Percentiles rank a stretch among this genome's conserved stretches.
Evolutionary conservation across 2,888 invertebrate species (phyloP).

Genomic region (Galeopsomyia nigrocyanea): DNA sequence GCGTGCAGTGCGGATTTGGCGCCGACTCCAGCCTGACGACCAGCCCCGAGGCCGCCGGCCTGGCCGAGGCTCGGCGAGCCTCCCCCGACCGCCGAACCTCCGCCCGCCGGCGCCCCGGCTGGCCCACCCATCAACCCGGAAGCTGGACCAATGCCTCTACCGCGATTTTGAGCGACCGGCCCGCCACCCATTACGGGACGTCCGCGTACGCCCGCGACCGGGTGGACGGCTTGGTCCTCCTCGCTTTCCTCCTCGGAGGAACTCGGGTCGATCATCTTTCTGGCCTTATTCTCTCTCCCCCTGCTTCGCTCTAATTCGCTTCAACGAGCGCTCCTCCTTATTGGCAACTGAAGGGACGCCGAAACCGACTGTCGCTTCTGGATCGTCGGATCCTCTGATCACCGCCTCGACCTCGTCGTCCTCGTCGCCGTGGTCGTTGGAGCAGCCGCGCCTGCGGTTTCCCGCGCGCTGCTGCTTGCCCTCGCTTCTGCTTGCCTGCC

Average conservation of each 20-base stretch:
- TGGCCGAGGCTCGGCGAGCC: conserved; percentile 38
- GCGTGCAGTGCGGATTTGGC: conserved; percentile 16
- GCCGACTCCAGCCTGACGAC: conserved; percentile 13
- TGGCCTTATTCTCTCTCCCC: not conserved
- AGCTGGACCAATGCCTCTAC: conserved; percentile 61
- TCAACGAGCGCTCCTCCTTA: not conserved
- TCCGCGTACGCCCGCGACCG: conserved; percentile 60
- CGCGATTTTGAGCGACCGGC: conserved; percentile 48
- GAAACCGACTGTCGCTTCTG: conserved; percentile 10
- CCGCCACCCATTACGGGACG: conserved; percentile 26
- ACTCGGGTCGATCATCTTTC: conserved; percentile 93
- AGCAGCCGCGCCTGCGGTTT: conserved; percentile 15
- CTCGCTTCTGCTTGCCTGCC: too few relatives aligned
- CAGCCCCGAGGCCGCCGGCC: conserved; percentile 17
- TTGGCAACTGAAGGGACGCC: conserved; percentile 13
- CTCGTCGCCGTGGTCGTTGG: not conserved
- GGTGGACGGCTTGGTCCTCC: conserved; percentile 78
- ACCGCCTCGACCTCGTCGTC: conserved; percentile 8
- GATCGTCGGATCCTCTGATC: too few relatives aligned
- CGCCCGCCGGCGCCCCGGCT: conserved; percentile 55
- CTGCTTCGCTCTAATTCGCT: not conserved
- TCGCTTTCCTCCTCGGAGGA: conserved; percentile 97
- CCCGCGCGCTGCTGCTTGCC: too few relatives aligned
- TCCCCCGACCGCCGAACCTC: conserved; percentile 50
- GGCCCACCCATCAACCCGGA: conserved; percentile 49